Base-by-base conservation (phyloP, 2,113 vertebrate species). In the Prunella fulvescens region DNA sequence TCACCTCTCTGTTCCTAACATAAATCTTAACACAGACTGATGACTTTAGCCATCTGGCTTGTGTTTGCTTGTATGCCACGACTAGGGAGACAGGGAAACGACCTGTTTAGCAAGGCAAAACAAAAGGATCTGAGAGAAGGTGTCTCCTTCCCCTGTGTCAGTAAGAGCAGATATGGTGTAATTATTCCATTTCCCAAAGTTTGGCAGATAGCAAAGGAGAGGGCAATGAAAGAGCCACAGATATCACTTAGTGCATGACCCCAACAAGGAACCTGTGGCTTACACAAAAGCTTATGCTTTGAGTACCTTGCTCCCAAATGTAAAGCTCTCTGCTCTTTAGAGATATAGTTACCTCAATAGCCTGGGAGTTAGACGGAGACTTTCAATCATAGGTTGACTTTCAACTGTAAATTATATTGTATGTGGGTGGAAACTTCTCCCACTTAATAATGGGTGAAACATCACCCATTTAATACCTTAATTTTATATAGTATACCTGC, bases 1-100 rank as follows among this genome's bases (percentile, higher is more conserved):
- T 93, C 91, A 90, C 93, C 90, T 95, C 81, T 82, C 79, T 83
- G 51, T 90, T 94, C 51, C 85, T 66, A 81, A 73, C 85, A 86
- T 90, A 86, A 90, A 83, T 94, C 85, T 93, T 93, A 78, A 66
- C 61, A 42, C 51, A 81, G 76, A 92, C 94, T 92, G 90, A 94
- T 96, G 76, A 22, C 35, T 78, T 90, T 88, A 78, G 72, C 94
- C 71, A 94, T 93, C 90, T 93, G 93, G 90, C 82, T 88, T 62
- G 51, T 40, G n/a, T 90, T 90, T 74, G 39, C 51, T 85, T 78
- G 44, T 74, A 14, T 79, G 69, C 60, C 86, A 48, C 0, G 1
- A 19, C 24, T 26, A 67, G 64, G 78, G 76, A 93, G 87, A 50
- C 45, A 67, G 33, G 42, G 58, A 73, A 91, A 64, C 56, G 95